Conservation (phyloP, 2,113 vertebrate genomes). For the Xenopus laevis region DNA sequence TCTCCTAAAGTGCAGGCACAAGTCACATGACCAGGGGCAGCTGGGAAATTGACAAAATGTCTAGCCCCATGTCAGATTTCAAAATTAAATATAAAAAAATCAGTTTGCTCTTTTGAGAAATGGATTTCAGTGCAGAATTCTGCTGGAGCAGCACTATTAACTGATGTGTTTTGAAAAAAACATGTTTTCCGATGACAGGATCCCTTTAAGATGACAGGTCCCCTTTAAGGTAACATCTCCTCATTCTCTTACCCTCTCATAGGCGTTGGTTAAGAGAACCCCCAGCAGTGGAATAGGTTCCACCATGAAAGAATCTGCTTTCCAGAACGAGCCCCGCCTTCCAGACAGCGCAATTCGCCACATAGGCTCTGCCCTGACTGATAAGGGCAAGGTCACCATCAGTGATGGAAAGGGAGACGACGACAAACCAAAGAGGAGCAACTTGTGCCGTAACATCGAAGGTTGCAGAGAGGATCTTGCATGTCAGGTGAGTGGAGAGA, state of each 20-base stretch:
- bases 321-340: constrained; percentile 89
- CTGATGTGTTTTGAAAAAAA: too few relatives aligned
- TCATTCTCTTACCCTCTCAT: not conserved
- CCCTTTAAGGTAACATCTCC: too few relatives aligned
- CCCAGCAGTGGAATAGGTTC: constrained; percentile 94
- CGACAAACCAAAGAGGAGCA: constrained; percentile 94
- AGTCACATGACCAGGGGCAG: too few relatives aligned
- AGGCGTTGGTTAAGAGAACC: constrained; percentile 95
- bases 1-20: too few relatives aligned
- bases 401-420: constrained; percentile 87
- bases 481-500: constrained; percentile 69
- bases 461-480: constrained; percentile 92
- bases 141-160: too few relatives aligned
- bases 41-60: too few relatives aligned
- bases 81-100: too few relatives aligned
- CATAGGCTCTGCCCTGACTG: constrained; percentile 79
- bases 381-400: constrained; percentile 90
- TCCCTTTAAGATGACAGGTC: too few relatives aligned
- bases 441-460: constrained; percentile 87
- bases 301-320: constrained; percentile 94
- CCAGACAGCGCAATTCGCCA: constrained; percentile 88
- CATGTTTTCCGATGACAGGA: too few relatives aligned
- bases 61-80: too few relatives aligned
- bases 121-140: too few relatives aligned
- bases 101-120: too few relatives aligned